These are phyloP conservation scores for Agriopis aurantiaria DNA, from an alignment of 2,888 invertebrate species.

Conservation along the genomic window DNA sequence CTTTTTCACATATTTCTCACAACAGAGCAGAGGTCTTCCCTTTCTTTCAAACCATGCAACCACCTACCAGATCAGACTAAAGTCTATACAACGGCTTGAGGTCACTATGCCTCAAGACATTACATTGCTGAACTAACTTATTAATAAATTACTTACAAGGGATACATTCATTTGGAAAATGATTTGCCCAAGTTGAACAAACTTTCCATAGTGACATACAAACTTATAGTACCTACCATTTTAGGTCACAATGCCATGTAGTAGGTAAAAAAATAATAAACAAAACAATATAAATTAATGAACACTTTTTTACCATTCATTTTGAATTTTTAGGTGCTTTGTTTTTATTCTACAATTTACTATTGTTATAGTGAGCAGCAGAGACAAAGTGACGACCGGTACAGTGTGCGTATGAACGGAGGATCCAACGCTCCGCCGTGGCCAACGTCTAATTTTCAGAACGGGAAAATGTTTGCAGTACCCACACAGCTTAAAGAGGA, in stretches of 20 bases:
- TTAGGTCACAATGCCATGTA: background rate
- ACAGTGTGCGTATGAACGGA: slow-evolving; percentile 30
- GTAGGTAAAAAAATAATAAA: background rate
- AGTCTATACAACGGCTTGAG: too few relatives aligned
- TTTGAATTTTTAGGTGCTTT: slow-evolving; percentile 6
- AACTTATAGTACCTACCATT: background rate
- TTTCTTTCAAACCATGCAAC: too few relatives aligned
- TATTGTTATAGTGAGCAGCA: slow-evolving; percentile 31
- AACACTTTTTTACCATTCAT: background rate
- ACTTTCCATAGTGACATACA: background rate
- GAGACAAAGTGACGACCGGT: slow-evolving; percentile 17
- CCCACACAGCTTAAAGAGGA: slow-evolving; percentile 21
- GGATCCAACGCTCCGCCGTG: slow-evolving; percentile 20
- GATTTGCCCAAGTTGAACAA: background rate
- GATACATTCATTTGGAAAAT: too few relatives aligned
- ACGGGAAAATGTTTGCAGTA: slow-evolving; percentile 29
- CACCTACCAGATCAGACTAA: too few relatives aligned
- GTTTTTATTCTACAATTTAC: slow-evolving; percentile 9
- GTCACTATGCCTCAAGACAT: too few relatives aligned
- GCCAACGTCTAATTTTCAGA: slow-evolving; percentile 12
- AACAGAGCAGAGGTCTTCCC: too few relatives aligned
- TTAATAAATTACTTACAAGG: too few relatives aligned
- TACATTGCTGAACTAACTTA: too few relatives aligned
- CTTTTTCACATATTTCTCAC: too few relatives aligned
- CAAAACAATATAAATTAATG: slow-evolving; percentile 1